Conservation (phyloP, 2,797 vertebrate genomes). For the Cercopithecus diana region DNA sequence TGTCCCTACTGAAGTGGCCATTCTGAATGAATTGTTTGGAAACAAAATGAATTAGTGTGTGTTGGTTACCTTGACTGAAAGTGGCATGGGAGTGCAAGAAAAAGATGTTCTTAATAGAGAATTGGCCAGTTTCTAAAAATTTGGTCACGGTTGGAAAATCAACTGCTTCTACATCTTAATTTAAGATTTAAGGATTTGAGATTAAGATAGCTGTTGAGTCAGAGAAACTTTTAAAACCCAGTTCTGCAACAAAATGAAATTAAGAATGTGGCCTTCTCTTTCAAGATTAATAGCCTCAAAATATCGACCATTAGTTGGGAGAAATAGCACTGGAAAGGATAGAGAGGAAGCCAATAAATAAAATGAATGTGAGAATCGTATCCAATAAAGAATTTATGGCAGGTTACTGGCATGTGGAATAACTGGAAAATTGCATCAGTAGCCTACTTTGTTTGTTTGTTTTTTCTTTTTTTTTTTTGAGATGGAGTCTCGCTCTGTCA, state of each 20-base stretch:
- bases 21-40: not conserved
- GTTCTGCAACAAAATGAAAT: conserved; percentile 6
- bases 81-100: not conserved
- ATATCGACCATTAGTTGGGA: conserved; percentile 35
- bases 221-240: conserved; percentile 40
- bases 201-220: not conserved
- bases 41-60: not conserved
- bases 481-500: no score
- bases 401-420: not conserved
- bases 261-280: conserved; percentile 3
- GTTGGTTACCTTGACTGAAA: not conserved
- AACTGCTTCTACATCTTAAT: not conserved
- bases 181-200: conserved; percentile 47
- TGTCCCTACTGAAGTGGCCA: not conserved
- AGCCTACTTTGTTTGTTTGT: not conserved
- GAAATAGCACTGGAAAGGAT: not conserved
- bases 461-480: no score
- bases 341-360: not conserved
- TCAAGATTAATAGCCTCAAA: not conserved
- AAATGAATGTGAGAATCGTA: not conserved
- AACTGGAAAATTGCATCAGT: not conserved
- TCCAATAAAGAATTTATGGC: not conserved
- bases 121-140: not conserved
- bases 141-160: not conserved
- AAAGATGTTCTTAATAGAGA: not conserved